A percentile compares a stretch with the other conserved stretches of the same genome.
phyloP scores from a whole-genome alignment of 2,797 vertebrate genomes.

The Sternotherus odoratus region DNA sequence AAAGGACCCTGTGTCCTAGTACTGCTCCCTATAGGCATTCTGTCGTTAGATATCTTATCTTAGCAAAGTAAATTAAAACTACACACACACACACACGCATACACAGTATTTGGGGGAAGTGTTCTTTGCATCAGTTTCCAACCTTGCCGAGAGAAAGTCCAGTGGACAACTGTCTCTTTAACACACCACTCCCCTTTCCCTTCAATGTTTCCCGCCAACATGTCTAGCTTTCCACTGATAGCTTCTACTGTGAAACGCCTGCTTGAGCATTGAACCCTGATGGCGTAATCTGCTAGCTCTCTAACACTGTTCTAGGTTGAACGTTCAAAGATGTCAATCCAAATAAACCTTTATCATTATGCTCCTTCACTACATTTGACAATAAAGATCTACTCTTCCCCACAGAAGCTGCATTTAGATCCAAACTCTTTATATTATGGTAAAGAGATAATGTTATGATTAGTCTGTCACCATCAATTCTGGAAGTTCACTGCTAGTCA shows the following conservation, averaged over 20 bases:
- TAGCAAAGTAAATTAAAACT: background rate
- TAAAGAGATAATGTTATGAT: slow-evolving; percentile 31
- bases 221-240: background rate
- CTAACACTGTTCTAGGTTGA: background rate
- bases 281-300: background rate
- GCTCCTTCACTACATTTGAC: background rate
- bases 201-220: background rate
- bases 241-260: background rate
- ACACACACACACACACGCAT: too few species aligned
- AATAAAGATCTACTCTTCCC: background rate
- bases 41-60: background rate
- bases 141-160: background rate
- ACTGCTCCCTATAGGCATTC: background rate
- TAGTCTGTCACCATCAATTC: slow-evolving; percentile 9
- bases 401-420: background rate
- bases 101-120: background rate
- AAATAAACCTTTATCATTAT: slow-evolving; percentile 43
- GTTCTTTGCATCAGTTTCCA: background rate
- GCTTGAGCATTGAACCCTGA: too few species aligned
- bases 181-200: background rate
- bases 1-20: background rate
- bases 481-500: slow-evolving; percentile 1
- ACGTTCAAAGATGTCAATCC: slow-evolving; percentile 43
- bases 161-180: background rate
- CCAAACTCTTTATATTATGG: fast-evolving